phyloP scores from a whole-genome alignment of 2,113 vertebrate genomes.

The Clarias macrocephalus region DNA sequence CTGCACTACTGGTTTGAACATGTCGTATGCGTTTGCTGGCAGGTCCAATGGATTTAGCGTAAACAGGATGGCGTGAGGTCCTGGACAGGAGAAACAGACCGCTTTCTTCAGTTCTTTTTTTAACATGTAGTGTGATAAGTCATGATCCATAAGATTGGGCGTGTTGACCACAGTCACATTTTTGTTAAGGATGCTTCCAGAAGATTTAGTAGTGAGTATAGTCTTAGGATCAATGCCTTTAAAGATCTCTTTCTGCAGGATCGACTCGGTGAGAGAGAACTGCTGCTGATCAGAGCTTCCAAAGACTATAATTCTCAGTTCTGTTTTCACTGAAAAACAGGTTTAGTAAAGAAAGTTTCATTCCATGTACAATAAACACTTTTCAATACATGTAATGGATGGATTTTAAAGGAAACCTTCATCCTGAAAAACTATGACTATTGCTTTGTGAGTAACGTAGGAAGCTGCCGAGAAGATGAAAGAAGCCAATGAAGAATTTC shows the following conservation, averaged over 20 bases:
- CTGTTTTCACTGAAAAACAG: constrained; percentile 40
- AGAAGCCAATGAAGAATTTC: neutral
- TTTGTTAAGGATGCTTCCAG: neutral
- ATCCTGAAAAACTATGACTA: neutral
- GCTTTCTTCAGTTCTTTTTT: constrained; percentile 46
- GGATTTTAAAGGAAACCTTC: neutral
- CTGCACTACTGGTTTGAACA: constrained; percentile 30
- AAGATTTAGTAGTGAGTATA: constrained; percentile 32
- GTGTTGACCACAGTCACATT: constrained; percentile 30
- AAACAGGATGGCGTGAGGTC: constrained; percentile 41
- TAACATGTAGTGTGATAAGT: neutral
- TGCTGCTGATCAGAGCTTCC: constrained; percentile 32
- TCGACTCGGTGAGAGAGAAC: constrained; percentile 16
- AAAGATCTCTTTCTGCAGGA: constrained; percentile 26
- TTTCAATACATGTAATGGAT: neutral
- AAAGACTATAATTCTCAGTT: constrained; percentile 36
- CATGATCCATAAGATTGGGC: constrained; percentile 30
- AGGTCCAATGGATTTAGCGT: constrained; percentile 7
- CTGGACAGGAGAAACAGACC: constrained; percentile 52
- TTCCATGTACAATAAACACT: neutral
- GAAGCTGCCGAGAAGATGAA: neutral
- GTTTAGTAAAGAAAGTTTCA: neutral
- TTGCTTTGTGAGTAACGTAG: neutral
- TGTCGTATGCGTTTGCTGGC: neutral
- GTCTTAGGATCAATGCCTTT: neutral